Evolutionary conservation across 92 coral and sea anemone genomes (phyloP), one percentile per base, ranked within the genome.

Genomic region (Diadumene lineata): DNA sequence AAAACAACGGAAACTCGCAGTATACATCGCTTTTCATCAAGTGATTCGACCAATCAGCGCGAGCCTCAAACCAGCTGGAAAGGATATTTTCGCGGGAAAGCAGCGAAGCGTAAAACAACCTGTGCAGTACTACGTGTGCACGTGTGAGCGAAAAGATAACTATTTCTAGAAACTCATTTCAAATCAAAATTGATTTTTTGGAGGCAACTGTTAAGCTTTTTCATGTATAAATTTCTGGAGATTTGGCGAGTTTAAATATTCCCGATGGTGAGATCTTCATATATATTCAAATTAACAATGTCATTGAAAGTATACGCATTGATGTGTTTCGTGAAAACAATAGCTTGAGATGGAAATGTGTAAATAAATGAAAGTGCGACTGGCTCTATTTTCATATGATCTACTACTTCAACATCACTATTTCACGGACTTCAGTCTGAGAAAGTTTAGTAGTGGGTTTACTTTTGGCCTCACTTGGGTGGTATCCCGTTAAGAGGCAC

Each of bases 31-130:
- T 31, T 50, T 61, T 69, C 87, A 73, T 74, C 79, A 34, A 24
- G 46, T 22, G n/a, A 26, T 17, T 60, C 27, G 72, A 78, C 94
- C 94, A 89, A 89, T 89, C 84, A 86, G 64, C 75, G 62, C 51
- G 60, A 29, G 33, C 25, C 27, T 76, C 79, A 81, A 82, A 87
- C 91, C 87, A 90, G 91, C 87, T 64, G 78, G 75, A 4, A 74
- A 76, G 70, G 74, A 69, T 78, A 81, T 89, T 89, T 89, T 46
- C 94, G 94, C 94, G 94, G 94, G 94, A 89, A 89, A 86, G 81
- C 85, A 85, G 64, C 83, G 77, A 78, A 68, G 76, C 93, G 86
- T 84, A 80, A 80, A 72, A 82, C 68, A 60, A 34, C 66, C 81
- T 76, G 88, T 80, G 84, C 60, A 44, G 13, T 24, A 33, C 60